Evolutionary conservation across 23 tunicate species (phyloP), one percentile per base, ranked within the genome.

Genomic region (Halocynthia roretzi): DNA sequence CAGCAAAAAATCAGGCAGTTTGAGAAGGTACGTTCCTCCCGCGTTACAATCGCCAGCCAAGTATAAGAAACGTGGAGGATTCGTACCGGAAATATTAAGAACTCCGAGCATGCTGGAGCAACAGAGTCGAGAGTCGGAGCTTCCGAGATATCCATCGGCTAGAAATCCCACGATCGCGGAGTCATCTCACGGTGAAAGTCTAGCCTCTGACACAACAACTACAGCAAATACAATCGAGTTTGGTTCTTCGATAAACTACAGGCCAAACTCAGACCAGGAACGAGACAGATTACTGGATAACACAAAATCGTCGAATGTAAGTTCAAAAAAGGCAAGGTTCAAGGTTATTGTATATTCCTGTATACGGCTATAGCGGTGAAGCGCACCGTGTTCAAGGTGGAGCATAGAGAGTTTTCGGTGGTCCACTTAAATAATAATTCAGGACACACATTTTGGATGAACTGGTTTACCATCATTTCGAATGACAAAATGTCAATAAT

Each of bases 71-170:
- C 65, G 70, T 10, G 83, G 83, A 8, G 89, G 89, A 15, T 84
- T 84, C 72, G 72, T 84, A n/a, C 89, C 89, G 51, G 83, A 78
- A 22, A 56, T 82, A 31, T 52, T 82, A 10, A 68, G 66, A 54
- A 80, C 73, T 44, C 72, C 63, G 8, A 74, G 78, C 56, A 54
- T 52, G 56, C 10, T 54, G 56, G 78, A 74, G 15, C 65, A 10
- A 22, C 20, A 44, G 11, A 54, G 10, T 10, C 49, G 20, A 10
- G 64, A 52, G 17, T 9, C 62, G 0, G 15, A n/a, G 50, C 19
- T 22, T 8, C 64, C 15, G 20, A 74, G 17, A 8, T 21, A 64
- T 54, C 15, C 18, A 14, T 12, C 49, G 20, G 20, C 78, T 10
- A 62, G 31, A 54, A 70, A 31, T n/a, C 49, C 75, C 0, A 62